phyloP scores from a whole-genome alignment of 2,888 invertebrate species.

The Mechanitis messenoides region DNA sequence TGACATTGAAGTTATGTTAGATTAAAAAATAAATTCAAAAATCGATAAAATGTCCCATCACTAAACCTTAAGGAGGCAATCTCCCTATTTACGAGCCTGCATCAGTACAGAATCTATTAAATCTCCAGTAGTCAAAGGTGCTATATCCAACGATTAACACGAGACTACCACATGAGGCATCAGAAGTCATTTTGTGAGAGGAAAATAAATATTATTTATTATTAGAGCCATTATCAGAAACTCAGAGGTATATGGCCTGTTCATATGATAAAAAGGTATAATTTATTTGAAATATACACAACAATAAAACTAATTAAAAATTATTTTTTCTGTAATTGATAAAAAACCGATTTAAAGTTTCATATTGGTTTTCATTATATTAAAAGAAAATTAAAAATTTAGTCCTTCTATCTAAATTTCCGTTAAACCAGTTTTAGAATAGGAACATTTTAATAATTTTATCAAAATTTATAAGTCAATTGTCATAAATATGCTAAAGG shows the following conservation, averaged over 20 bases:
- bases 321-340: too few species aligned
- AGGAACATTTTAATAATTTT: constrained; percentile 1
- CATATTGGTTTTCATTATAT: too few species aligned
- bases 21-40: too few species aligned
- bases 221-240: too few species aligned
- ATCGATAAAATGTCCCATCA: constrained; percentile 33
- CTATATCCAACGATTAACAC: constrained; percentile 48
- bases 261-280: too few species aligned
- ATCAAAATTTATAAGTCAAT: constrained; percentile 11
- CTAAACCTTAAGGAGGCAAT: constrained; percentile 45
- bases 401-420: background rate
- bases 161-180: constrained; percentile 17
- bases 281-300: too few species aligned
- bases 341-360: too few species aligned
- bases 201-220: background rate
- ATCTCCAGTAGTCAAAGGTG: constrained; percentile 40
- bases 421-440: too few species aligned
- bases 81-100: constrained; percentile 51
- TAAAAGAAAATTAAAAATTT: too few species aligned
- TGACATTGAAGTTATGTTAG: too few species aligned
- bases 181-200: constrained; percentile 7
- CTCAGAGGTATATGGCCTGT: too few species aligned
- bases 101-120: constrained; percentile 50
- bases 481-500: constrained; percentile 15
- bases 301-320: too few species aligned